phyloP scores from a whole-genome alignment of 2,797 vertebrate genomes.

The Muscicapa striata region DNA sequence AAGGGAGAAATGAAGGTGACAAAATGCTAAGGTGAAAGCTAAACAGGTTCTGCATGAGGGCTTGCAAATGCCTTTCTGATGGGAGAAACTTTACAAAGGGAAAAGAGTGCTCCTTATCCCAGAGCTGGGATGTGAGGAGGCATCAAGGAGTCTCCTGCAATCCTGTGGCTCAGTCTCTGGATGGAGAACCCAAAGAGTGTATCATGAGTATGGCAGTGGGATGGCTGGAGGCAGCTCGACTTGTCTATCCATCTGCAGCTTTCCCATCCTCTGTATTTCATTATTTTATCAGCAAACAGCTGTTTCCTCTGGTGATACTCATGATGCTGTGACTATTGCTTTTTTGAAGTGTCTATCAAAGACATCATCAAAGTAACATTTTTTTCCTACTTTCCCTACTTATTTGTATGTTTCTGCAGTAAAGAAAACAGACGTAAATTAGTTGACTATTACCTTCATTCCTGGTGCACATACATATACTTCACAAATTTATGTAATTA shows the following conservation, averaged over 20 bases:
- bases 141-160: accelerated
- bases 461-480: background rate
- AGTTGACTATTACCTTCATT: background rate
- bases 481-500: background rate
- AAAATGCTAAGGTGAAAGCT: background rate
- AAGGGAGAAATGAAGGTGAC: accelerated
- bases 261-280: background rate
- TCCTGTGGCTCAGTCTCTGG: background rate
- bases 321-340: no score
- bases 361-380: background rate
- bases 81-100: background rate
- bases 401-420: background rate
- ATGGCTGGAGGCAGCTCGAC: background rate
- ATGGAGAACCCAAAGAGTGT: background rate
- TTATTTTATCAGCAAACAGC: background rate
- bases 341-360: background rate
- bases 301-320: background rate
- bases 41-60: background rate
- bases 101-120: background rate
- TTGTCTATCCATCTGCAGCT: background rate
- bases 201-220: background rate
- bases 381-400: background rate
- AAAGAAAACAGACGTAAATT: background rate
- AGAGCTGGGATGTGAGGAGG: background rate
- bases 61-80: background rate